Percentiles rank a stretch among this genome's conserved stretches.
Evolutionary conservation across 2,797 vertebrate genomes (phyloP).

Genomic region (Tinamus major): DNA sequence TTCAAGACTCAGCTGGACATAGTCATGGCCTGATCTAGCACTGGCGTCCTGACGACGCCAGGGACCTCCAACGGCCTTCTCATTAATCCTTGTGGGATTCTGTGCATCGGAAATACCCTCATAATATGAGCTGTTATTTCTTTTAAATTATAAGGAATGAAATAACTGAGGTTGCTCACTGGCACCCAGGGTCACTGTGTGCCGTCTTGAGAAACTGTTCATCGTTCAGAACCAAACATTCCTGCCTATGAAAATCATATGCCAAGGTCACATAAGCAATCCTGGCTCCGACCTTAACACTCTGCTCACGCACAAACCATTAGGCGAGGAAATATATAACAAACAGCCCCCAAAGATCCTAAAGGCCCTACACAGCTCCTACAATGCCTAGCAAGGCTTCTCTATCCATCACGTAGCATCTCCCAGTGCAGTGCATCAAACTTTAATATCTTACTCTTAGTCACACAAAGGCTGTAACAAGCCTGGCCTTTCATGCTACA

Average conservation of each 20-base stretch:
- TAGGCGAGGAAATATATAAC: slow-evolving; percentile 7
- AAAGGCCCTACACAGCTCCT: slow-evolving; percentile 17
- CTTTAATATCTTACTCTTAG: slow-evolving; percentile 45
- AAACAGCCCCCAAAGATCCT: slow-evolving; percentile 25
- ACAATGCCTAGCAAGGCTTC: neutral
- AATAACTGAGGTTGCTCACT: neutral
- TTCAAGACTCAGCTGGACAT: neutral
- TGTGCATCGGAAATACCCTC: accelerated
- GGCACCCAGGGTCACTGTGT: slow-evolving; percentile 1
- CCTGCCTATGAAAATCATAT: neutral
- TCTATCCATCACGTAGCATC: slow-evolving; percentile 7
- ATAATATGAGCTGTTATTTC: neutral
- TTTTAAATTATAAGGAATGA: neutral
- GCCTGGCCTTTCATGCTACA: slow-evolving; percentile 47
- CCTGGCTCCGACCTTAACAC: neutral
- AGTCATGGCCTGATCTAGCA: accelerated
- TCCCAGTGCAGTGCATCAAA: slow-evolving; percentile 55
- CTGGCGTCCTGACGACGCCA: neutral
- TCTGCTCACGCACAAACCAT: slow-evolving; percentile 7
- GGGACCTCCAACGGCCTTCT: neutral
- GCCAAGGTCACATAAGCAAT: neutral
- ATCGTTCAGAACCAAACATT: neutral
- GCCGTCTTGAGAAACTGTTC: neutral
- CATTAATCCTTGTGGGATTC: neutral
- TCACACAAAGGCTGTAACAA: slow-evolving; percentile 31